Base-by-base conservation (phyloP, 2,797 vertebrate genomes). In the Tapera naevia region DNA sequence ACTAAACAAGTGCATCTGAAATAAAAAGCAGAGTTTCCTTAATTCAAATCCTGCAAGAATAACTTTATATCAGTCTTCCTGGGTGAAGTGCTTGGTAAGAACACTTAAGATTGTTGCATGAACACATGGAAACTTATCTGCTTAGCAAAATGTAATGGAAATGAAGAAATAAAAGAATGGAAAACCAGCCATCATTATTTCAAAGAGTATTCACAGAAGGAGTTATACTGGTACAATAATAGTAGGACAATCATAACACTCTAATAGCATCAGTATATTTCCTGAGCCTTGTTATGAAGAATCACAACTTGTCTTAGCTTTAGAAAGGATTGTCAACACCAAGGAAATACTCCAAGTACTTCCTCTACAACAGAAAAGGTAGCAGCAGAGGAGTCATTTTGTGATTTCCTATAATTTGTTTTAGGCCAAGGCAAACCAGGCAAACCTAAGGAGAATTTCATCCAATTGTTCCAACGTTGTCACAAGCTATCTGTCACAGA, bases 131-230 rank as follows among this genome's bases (percentile, higher is more conserved):
- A 74, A 83, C 33, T 58, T 80, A 74, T 39, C 78, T 69, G 80
- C 65, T 86, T 91, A 89, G 58, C 86, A 72, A 94, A 95, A 94
- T 88, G 50, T 10, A 80, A 89, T 83, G 86, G 85, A 94, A 94
- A 94, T 91, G 43, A 86, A 71, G 76, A 88, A 92, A 65, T 94
- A 75, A 94, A 81, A 2, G 1, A 86, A 90, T 93, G 80, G 88
- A 91, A 95, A 92, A 69, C 1, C 54, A 91, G 54, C 7, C 50
- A 62, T 79, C 62, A 70, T 96, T 75, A 93, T 67, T 82, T 35
- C 50, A 86, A 88, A 83, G 35, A 93, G 13, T 28, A 35, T 64
- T 80, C 76, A 70, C 75, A 79, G 48, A 58, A 92, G 93, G 41
- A 91, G 87, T 80, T 85, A 41, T 64, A 96, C 91, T 5, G 1